phyloP scores from a whole-genome alignment of 2,797 vertebrate species.

The Lacerta viridis region DNA sequence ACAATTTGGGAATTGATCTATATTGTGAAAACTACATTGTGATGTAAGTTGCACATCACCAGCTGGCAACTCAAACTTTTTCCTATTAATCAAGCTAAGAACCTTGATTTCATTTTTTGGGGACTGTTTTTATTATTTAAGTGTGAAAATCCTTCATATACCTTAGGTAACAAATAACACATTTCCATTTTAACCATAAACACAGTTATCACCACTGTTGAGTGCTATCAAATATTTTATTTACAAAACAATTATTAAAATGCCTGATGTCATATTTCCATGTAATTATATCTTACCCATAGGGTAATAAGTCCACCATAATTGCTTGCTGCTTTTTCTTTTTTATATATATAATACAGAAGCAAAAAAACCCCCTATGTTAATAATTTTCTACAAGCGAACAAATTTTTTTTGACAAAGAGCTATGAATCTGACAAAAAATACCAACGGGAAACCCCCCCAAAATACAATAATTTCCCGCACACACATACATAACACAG shows the following conservation, averaged over 20 bases:
- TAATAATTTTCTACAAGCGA: conserved; percentile 90
- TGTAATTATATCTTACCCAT: conserved; percentile 99
- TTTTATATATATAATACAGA: conserved; percentile 91
- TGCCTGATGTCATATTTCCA: conserved; percentile 93
- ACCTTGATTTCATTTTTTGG: conserved; percentile 1
- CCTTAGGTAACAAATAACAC: conserved; percentile 88
- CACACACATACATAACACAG: conserved; percentile 85
- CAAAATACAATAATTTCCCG: conserved; percentile 87
- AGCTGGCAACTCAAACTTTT: conserved; percentile 2
- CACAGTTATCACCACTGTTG: conserved; percentile 88
- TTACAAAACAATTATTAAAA: conserved; percentile 96
- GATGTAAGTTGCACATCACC: neutral
- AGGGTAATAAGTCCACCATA: conserved; percentile 99
- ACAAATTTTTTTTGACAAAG: conserved; percentile 81
- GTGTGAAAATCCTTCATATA: conserved; percentile 89
- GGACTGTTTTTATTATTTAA: conserved; percentile 77
- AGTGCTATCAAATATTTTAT: conserved; percentile 95
- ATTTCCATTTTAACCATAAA: conserved; percentile 87
- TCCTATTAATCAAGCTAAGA: conserved; percentile 13
- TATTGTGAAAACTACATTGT: neutral
- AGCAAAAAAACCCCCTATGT: conserved; percentile 89
- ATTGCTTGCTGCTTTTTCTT: conserved; percentile 89
- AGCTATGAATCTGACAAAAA: conserved; percentile 93
- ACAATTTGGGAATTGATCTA: neutral
- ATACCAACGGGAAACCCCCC: conserved; percentile 84